Base-by-base conservation (phyloP, 1,140 invertebrate genomes). In the Camponotus pennsylvanicus region DNA sequence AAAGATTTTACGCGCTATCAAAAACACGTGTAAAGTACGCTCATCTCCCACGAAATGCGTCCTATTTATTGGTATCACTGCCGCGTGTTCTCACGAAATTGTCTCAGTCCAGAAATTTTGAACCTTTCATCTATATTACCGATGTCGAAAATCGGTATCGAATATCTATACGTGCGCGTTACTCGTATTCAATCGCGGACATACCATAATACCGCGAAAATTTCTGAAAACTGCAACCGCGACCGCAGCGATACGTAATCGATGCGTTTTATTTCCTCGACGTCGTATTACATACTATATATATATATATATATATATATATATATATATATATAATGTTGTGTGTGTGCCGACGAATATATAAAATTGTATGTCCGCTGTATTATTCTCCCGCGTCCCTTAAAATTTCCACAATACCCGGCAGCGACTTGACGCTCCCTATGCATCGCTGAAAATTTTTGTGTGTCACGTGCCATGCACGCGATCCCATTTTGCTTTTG, bases 381-480 rank as follows among this genome's bases (percentile, higher is more conserved):
- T 59, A 73, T 55, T 75, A 75, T 61, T 83, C 67, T 83, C 55
- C 8, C 5, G 55, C 34, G 79, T 61, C 34, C 42, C 63, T 73
- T 73, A 82, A 82, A 73, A 82, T 82, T 73, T 40, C 49, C 15
- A 49, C 79, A 61, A 75, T 83, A 83, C 27, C 69, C n/a, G 32
- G 15, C 45, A 75, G 61, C 79, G 1, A 18, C 37, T 71, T 34
- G 79, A 45, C 40, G 27, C 13, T 52, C 4, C 49, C 49, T 45
- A 71, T 57, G 67, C 34, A 70, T 42, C 67, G 67, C 37, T 73
- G 40, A 83, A 75, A 75, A 83, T 83, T 63, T 83, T 75, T 73
- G 77, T 61, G 45, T 63, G 79, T 83, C 55, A 83, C 69, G 69
- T 75, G 79, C 79, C 69, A 63, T 73, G 57, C 69, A 49, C 34